Evolutionary conservation across 2,113 vertebrate species (phyloP).

Genomic region (Gymnocephalus cernua): DNA sequence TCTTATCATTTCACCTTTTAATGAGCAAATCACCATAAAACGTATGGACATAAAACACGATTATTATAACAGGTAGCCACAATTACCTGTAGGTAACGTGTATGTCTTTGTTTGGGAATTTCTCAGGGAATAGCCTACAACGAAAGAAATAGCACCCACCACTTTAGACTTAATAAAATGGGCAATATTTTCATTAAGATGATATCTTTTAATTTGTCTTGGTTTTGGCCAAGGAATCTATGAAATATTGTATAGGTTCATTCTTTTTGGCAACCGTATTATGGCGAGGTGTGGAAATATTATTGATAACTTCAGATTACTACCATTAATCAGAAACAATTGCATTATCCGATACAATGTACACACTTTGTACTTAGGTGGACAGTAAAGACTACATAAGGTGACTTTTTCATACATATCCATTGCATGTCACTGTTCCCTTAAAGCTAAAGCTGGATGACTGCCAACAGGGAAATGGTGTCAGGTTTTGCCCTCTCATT

Average conservation of each 20-base stretch:
- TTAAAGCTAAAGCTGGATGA: constrained; percentile 68
- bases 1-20: neutral
- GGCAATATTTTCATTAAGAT: neutral
- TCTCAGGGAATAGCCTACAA: neutral
- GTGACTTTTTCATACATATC: neutral
- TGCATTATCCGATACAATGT: neutral
- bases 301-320: neutral
- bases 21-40: neutral
- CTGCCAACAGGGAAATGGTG: constrained; percentile 72
- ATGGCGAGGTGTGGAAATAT: neutral
- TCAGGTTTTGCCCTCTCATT: constrained; percentile 78
- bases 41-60: neutral
- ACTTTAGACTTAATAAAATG: neutral
- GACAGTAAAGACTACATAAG: neutral
- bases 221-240: too few species aligned
- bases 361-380: neutral
- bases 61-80: too few species aligned
- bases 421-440: constrained; percentile 52
- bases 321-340: neutral
- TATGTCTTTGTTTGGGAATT: neutral
- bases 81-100: neutral
- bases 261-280: neutral
- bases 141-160: neutral
- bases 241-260: too few species aligned
- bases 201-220: neutral